A percentile compares a stretch with the other conserved stretches of the same genome.
Evolutionary conservation across 1,140 invertebrate species (phyloP).

Genomic region (Choristoneura fumiferana): DNA sequence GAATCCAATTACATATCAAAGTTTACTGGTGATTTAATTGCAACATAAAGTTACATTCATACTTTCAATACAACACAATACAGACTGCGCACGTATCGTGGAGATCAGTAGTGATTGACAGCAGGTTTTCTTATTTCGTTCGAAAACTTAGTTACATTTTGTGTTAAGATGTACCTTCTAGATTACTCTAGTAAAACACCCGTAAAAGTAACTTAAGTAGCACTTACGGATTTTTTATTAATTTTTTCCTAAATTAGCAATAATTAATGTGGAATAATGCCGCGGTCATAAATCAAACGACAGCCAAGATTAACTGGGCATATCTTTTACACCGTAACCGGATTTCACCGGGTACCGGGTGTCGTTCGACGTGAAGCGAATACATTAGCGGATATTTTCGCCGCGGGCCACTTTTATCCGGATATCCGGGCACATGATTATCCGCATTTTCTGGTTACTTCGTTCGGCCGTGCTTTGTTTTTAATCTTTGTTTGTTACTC

Average conservation of each 20-base stretch:
- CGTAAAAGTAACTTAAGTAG: too few species aligned
- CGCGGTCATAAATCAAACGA: slow-evolving; percentile 56
- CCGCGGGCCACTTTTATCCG: slow-evolving; percentile 35
- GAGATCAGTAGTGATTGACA: too few species aligned
- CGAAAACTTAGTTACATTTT: too few species aligned
- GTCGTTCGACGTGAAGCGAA: slow-evolving; percentile 58
- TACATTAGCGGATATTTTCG: slow-evolving; percentile 51
- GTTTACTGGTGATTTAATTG: too few species aligned
- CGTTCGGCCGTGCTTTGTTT: slow-evolving; percentile 33
- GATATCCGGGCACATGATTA: slow-evolving; percentile 45
- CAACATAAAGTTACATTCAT: too few species aligned
- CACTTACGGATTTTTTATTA: background rate
- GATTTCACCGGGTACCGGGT: slow-evolving; percentile 55
- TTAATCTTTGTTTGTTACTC: slow-evolving; percentile 26
- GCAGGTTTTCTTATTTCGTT: too few species aligned
- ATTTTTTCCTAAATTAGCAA: slow-evolving; percentile 21
- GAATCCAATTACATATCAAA: too few species aligned
- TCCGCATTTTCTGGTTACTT: slow-evolving; percentile 32
- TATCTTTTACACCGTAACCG: slow-evolving; percentile 60
- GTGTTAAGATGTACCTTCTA: too few species aligned
- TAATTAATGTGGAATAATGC: slow-evolving; percentile 34
- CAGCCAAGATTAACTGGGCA: slow-evolving; percentile 59
- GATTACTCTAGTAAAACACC: too few species aligned
- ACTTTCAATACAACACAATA: too few species aligned
- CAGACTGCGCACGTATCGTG: too few species aligned